Evolutionary conservation across 2,797 vertebrate species (phyloP).

Genomic region (Notoglanidium macrostoma): DNA sequence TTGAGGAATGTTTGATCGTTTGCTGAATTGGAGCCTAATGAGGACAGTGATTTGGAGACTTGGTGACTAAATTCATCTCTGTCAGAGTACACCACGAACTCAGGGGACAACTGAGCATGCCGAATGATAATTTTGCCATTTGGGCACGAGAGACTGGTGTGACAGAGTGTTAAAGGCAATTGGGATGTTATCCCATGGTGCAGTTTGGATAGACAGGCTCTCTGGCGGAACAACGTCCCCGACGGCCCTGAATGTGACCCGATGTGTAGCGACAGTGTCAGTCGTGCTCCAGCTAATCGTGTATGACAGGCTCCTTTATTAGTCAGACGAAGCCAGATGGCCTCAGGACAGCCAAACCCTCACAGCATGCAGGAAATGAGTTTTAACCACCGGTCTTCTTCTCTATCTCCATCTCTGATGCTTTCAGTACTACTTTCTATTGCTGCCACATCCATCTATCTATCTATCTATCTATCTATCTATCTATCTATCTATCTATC

Average conservation of each 20-base stretch:
- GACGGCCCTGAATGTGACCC: slow-evolving; percentile 31
- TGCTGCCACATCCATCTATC: background rate
- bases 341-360: slow-evolving; percentile 55
- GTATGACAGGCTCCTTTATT: slow-evolving; percentile 73
- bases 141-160: background rate
- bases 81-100: background rate
- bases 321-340: slow-evolving; percentile 77
- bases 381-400: slow-evolving; percentile 3
- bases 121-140: slow-evolving; percentile 39
- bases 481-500: background rate
- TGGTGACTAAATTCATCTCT: slow-evolving; percentile 19
- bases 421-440: background rate
- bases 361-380: slow-evolving; percentile 23
- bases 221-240: slow-evolving; percentile 19
- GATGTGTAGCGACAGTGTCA: slow-evolving; percentile 50
- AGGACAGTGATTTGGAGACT: background rate
- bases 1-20: background rate
- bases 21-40: background rate
- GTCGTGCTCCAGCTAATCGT: slow-evolving; percentile 55
- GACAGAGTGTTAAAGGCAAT: slow-evolving; percentile 18
- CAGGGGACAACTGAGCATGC: slow-evolving; percentile 2
- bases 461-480: background rate
- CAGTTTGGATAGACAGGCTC: slow-evolving; percentile 16
- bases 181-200: slow-evolving; percentile 24
- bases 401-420: background rate